These are phyloP conservation scores for Dallia pectoralis DNA, from an alignment of 2,797 vertebrate genomes.

Conservation along the genomic window DNA sequence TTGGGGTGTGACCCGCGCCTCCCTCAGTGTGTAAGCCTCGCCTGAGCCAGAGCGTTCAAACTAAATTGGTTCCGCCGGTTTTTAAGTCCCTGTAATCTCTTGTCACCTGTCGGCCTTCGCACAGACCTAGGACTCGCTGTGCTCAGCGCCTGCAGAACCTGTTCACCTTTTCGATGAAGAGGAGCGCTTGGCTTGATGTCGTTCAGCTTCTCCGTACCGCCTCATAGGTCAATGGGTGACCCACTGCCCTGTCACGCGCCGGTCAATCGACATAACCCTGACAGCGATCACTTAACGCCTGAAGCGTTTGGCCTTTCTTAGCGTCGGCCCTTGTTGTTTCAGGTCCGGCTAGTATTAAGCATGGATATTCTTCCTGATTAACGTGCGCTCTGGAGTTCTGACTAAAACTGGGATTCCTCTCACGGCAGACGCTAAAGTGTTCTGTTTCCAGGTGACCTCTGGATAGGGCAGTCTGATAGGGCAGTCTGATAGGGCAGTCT, in stretches of 20 bases:
- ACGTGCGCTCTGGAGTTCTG: constrained; percentile 9
- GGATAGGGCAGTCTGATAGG: constrained; percentile 29
- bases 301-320: not conserved
- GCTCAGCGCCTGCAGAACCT: constrained; percentile 16
- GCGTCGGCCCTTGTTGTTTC: not conserved
- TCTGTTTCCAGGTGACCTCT: constrained; percentile 19
- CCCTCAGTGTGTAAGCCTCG: not conserved
- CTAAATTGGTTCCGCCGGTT: constrained; percentile 30
- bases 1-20: not conserved
- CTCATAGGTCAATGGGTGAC: not conserved
- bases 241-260: constrained; percentile 17
- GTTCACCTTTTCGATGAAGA: constrained; percentile 1
- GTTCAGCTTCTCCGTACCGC: not conserved
- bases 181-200: not conserved
- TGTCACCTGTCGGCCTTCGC: constrained; percentile 24
- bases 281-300: not conserved
- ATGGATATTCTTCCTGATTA: constrained; percentile 23
- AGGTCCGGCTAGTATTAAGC: constrained; percentile 14
- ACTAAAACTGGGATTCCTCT: constrained; percentile 13
- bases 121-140: not conserved
- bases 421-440: not conserved
- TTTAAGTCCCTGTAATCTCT: constrained; percentile 45
- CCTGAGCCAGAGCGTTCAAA: constrained; percentile 34
- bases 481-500: no score
- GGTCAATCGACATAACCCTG: constrained; percentile 2